Evolutionary conservation across 2,888 invertebrate genomes (phyloP), one percentile per base, ranked within the genome.

Genomic region (Brachypalpus laphriformis): DNA sequence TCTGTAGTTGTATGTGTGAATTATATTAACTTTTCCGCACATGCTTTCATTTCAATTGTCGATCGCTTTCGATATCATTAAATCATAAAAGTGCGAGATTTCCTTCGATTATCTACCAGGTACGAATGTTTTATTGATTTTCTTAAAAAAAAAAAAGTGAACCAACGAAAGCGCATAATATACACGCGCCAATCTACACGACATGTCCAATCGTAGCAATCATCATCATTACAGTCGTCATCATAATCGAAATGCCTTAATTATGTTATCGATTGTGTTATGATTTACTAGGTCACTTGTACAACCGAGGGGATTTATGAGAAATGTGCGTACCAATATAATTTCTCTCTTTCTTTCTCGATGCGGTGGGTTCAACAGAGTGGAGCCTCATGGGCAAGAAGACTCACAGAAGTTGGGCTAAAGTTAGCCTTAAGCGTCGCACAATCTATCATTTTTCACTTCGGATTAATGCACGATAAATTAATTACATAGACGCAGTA

Each of bases 311-410:
- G 25, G 14, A 54, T 25, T 54, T 66, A 40, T 25, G 20, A 2
- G 22, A 74, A 22, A 34, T 65, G 65, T 56, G 56, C 65, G 65
- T 65, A 65, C 74, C 16, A 65, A n/a, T n/a, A 65, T 65, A 54
- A 51, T 66, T 51, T 25, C 20, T n/a, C 22, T 34, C 11, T 14
- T 56, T 18, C 3, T 22, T 14, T 49, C 9, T 20, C 7, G 28
- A 16, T 28, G 18, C n/a, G 3, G 61, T 5, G 57, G 37, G 22
- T 16, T 4, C 6, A 40, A 5, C 6, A 40, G 5, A 40, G 14
- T 14, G 40, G 40, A 14, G 40, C 37, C 28, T 8, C 18, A 18
- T 45, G 5, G 45, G n/a, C 11, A 9, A 40, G 61, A 25, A 28
- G 11, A 28, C 63, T 1, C 37, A 22, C 6, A 20, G 47, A 34